A percentile compares a stretch with the other conserved stretches of the same genome.
These are phyloP conservation scores for Chanos chanos DNA, from an alignment of 2,797 vertebrate genomes.

Conservation along the genomic window DNA sequence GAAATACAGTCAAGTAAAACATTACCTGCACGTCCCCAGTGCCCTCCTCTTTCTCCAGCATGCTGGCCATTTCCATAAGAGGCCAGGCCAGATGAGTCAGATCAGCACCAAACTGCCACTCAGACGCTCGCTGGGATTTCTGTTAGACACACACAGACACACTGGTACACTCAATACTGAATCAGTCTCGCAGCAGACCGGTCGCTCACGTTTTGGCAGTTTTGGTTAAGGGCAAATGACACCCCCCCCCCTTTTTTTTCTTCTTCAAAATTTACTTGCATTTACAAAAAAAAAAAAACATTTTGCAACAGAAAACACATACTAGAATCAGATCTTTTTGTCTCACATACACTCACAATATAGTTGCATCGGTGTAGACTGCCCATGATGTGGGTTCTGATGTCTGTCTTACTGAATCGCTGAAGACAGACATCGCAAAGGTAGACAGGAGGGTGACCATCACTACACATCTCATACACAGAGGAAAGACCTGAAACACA, in stretches of 20 bases:
- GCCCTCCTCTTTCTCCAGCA: constrained; percentile 60
- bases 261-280: too few relatives aligned
- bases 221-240: too few relatives aligned
- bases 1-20: too few relatives aligned
- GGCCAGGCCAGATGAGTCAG: constrained; percentile 62
- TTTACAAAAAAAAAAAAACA: too few relatives aligned
- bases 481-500: constrained; percentile 56
- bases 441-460: constrained; percentile 42
- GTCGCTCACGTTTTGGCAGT: too few relatives aligned
- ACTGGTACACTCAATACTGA: not conserved
- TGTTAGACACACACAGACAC: constrained; percentile 26
- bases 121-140: constrained; percentile 51
- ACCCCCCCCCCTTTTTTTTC: too few relatives aligned
- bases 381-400: constrained; percentile 67
- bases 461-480: constrained; percentile 60
- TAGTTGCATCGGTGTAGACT: constrained; percentile 69
- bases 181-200: too few relatives aligned
- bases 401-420: constrained; percentile 55
- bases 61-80: constrained; percentile 62
- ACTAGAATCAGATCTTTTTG: not conserved
- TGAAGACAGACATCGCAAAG: constrained; percentile 63
- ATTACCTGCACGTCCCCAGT: constrained; percentile 60
- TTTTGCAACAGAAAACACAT: too few relatives aligned
- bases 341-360: constrained; percentile 54
- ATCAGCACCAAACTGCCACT: constrained; percentile 48